A percentile compares a stretch with the other conserved stretches of the same genome.
Conservation (phyloP, 2,113 vertebrate species). For the Thoracochromis brauschi region DNA sequence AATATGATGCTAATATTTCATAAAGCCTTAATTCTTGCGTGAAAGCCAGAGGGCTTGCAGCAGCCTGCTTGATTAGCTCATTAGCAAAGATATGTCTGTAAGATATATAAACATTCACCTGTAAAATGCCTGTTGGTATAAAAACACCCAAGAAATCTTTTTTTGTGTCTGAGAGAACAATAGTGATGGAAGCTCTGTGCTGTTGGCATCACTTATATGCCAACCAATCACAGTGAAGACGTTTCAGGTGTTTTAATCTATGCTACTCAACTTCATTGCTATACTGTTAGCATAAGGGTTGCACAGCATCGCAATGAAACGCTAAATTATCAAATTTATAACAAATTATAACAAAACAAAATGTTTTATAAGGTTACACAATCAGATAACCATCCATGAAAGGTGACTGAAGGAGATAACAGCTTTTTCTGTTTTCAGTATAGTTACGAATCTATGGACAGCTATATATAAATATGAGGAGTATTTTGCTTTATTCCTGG, state of each 20-base stretch:
- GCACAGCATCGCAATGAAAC: accelerated
- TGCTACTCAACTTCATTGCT: background rate
- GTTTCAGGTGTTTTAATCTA: background rate
- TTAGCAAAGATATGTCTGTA: background rate
- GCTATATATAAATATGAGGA: background rate
- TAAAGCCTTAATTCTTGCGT: background rate
- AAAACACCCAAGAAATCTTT: background rate
- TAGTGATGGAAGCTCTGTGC: background rate
- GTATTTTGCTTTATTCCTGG: background rate
- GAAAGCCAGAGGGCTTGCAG: background rate
- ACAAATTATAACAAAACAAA: background rate
- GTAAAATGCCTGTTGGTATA: background rate
- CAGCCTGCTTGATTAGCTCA: background rate
- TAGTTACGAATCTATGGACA: background rate
- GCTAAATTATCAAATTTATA: background rate
- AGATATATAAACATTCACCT: background rate
- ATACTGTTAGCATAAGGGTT: background rate
- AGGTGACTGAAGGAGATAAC: background rate
- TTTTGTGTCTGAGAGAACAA: background rate
- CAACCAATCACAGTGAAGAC: background rate
- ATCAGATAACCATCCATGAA: background rate
- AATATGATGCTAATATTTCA: background rate
- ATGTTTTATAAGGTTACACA: background rate
- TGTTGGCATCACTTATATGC: background rate
- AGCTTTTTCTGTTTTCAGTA: background rate